phyloP scores from a whole-genome alignment of 2,888 invertebrate species.

The Drosophila nr. perissopoda region DNA sequence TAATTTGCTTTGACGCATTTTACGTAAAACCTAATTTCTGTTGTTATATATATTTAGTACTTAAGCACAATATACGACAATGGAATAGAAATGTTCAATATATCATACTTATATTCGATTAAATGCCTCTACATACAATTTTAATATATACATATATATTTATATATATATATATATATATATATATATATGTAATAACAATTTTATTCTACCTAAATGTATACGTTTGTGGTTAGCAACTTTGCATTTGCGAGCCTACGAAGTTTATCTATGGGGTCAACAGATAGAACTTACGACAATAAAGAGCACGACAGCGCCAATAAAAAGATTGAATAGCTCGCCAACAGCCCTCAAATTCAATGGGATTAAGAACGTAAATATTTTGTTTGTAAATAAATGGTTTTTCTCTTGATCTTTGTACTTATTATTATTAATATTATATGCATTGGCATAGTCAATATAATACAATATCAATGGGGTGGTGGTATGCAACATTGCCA shows the following conservation, averaged over 20 bases:
- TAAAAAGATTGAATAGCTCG: slow-evolving; percentile 84
- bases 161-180: not conserved
- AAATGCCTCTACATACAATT: slow-evolving; percentile 52
- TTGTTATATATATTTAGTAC: slow-evolving; percentile 19
- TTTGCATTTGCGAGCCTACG: slow-evolving; percentile 51
- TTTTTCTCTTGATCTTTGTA: slow-evolving; percentile 22
- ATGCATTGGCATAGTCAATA: slow-evolving; percentile 1
- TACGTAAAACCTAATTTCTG: slow-evolving; percentile 35
- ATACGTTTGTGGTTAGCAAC: slow-evolving; percentile 38
- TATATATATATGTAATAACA: slow-evolving; percentile 19
- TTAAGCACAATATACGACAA: slow-evolving; percentile 49
- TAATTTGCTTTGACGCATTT: slow-evolving; percentile 18
- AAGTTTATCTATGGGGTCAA: slow-evolving; percentile 55
- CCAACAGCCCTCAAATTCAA: slow-evolving; percentile 85
- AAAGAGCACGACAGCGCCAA: slow-evolving; percentile 85
- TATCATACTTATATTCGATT: slow-evolving; percentile 24
- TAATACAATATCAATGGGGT: slow-evolving; percentile 6
- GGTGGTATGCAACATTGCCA: slow-evolving; percentile 1
- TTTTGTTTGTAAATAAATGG: slow-evolving; percentile 36
- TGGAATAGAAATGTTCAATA: slow-evolving; percentile 30
- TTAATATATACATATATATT: slow-evolving; percentile 8
- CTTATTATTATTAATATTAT: slow-evolving; percentile 10
- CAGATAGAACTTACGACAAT: slow-evolving; percentile 84
- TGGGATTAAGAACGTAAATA: slow-evolving; percentile 57
- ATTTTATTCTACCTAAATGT: slow-evolving; percentile 58